Conservation (phyloP, 2,888 invertebrate species). For the Pollenia amentaria region DNA sequence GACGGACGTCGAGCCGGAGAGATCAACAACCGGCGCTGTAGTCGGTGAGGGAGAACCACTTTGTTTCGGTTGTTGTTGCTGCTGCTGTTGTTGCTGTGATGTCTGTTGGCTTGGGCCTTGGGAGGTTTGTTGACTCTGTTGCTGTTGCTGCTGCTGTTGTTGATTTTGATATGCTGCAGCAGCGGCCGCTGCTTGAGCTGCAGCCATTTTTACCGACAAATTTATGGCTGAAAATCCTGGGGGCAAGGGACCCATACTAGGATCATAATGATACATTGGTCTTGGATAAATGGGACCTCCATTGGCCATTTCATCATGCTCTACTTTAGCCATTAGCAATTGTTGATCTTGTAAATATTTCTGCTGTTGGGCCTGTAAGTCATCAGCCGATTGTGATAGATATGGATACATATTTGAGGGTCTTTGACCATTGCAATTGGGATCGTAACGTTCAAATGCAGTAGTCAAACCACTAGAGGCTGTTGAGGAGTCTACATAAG, state of each 20-base stretch:
- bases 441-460: conserved; percentile 88
- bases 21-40: conserved; percentile 90
- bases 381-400: conserved; percentile 86
- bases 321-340: conserved; percentile 88
- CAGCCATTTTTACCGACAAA: conserved; percentile 91
- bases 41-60: conserved; percentile 87
- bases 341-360: conserved; percentile 87
- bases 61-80: conserved; percentile 84
- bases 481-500: conserved; percentile 77
- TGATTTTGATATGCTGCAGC: conserved; percentile 83
- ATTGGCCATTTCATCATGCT: conserved; percentile 87
- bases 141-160: conserved; percentile 79
- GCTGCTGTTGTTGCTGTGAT: conserved; percentile 79
- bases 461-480: conserved; percentile 84
- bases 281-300: conserved; percentile 90
- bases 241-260: conserved; percentile 89
- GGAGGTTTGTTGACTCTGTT: conserved; percentile 79
- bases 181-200: conserved; percentile 84
- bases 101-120: conserved; percentile 75
- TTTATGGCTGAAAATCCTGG: conserved; percentile 93
- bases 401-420: conserved; percentile 87
- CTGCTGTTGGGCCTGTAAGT: conserved; percentile 86
- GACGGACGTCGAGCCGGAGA: conserved; percentile 92
- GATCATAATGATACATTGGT: conserved; percentile 93
- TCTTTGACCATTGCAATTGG: conserved; percentile 85